phyloP scores from a whole-genome alignment of 1,140 invertebrate genomes.

The Cotesia vestalis region DNA sequence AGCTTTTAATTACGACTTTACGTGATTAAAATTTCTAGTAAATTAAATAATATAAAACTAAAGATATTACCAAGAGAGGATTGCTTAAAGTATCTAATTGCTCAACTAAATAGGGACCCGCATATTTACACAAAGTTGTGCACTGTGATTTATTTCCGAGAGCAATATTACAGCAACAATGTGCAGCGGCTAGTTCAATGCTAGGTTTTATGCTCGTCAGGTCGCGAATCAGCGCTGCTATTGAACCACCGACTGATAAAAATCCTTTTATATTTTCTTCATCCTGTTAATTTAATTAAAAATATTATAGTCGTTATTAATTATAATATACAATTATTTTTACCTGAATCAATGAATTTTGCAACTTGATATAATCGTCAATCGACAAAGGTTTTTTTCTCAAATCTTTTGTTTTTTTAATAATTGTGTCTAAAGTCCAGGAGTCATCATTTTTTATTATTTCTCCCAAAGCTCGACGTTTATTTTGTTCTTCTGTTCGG shows the following conservation, averaged over 20 bases:
- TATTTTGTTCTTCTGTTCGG: constrained; percentile 43
- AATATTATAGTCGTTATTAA: background rate
- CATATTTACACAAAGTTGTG: constrained; percentile 51
- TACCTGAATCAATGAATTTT: constrained; percentile 59
- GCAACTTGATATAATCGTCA: constrained; percentile 51
- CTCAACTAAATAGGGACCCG: constrained; percentile 55
- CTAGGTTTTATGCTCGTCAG: constrained; percentile 53
- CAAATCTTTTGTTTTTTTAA: constrained; percentile 43
- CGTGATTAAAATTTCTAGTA: background rate
- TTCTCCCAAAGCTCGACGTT: constrained; percentile 52
- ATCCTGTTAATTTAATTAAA: constrained; percentile 44
- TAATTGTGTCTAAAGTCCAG: constrained; percentile 45
- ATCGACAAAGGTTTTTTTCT: constrained; percentile 50
- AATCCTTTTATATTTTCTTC: constrained; percentile 58
- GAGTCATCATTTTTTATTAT: constrained; percentile 26
- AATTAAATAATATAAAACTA: background rate
- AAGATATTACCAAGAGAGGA: constrained; percentile 52
- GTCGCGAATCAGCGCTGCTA: constrained; percentile 54
- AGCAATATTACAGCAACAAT: constrained; percentile 63
- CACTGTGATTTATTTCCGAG: constrained; percentile 60
- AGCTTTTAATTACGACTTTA: background rate
- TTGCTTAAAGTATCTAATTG: constrained; percentile 56
- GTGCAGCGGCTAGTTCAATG: constrained; percentile 54
- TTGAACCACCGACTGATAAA: constrained; percentile 51
- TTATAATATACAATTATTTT: background rate